Percentiles rank a stretch among this genome's conserved stretches.
Conservation (phyloP, 2,797 vertebrate genomes). For the Melanogrammus aeglefinus region DNA sequence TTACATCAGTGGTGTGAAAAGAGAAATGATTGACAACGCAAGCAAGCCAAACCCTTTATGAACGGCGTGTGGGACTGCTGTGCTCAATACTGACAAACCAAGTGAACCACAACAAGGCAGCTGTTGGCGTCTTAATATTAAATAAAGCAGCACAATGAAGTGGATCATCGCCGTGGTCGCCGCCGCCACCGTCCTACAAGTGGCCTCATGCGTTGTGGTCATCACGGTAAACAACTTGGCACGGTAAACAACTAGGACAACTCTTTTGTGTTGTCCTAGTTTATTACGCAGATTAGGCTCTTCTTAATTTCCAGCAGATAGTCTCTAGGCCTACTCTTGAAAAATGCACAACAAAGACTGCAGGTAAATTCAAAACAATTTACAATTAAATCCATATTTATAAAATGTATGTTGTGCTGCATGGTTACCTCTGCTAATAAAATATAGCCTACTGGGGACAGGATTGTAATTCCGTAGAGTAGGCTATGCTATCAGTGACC, state of each 20-base stretch:
- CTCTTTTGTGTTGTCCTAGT: not conserved
- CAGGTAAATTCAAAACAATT: not conserved
- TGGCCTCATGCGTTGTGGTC: not conserved
- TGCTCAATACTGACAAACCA: not conserved
- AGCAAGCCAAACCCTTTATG: not conserved
- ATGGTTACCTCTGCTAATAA: not conserved
- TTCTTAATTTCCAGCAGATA: not conserved
- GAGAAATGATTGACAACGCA: not conserved
- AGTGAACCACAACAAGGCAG: not conserved
- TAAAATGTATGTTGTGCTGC: not conserved
- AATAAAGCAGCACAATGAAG: not conserved
- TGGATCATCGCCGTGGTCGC: not conserved
- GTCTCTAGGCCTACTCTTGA: not conserved
- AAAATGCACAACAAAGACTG: not conserved
- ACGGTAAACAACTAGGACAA: not conserved
- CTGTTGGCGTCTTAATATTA: not conserved
- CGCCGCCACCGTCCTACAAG: not conserved
- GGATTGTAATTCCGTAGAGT: not conserved
- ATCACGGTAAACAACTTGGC: not conserved
- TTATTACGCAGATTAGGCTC: not conserved
- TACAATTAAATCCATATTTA: not conserved
- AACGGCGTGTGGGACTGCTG: not conserved
- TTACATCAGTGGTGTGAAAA: not conserved
- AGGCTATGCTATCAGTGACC: not conserved
- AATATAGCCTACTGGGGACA: too few relatives aligned